Percentiles rank a stretch among this genome's conserved stretches.
These are phyloP conservation scores for Helleia helle DNA, from an alignment of 2,888 invertebrate genomes.

Conservation along the genomic window DNA sequence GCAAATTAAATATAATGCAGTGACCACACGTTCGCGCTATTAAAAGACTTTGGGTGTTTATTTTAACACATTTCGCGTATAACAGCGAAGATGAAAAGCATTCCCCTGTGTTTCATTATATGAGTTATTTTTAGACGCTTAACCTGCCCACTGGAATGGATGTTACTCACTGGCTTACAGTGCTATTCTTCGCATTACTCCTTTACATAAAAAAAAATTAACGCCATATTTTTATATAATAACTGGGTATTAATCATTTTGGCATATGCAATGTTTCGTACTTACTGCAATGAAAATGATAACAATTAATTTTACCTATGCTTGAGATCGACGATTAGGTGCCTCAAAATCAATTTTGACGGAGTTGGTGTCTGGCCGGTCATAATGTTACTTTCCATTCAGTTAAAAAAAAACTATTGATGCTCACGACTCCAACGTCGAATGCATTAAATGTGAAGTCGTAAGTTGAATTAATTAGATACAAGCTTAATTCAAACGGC, in stretches of 20 bases:
- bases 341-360: conserved; percentile 59
- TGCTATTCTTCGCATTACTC: conserved; percentile 53
- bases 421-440: conserved; percentile 51
- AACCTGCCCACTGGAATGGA: conserved; percentile 62
- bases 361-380: conserved; percentile 40
- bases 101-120: conserved; percentile 72
- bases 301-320: conserved; percentile 45
- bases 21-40: conserved; percentile 63
- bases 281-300: conserved; percentile 42
- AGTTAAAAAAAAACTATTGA: conserved; percentile 39
- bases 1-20: conserved; percentile 59
- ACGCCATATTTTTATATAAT: not conserved
- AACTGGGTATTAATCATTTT: conserved; percentile 33
- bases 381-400: conserved; percentile 56
- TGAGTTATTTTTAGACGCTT: conserved; percentile 67
- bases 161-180: conserved; percentile 59
- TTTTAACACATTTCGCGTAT: conserved; percentile 71
- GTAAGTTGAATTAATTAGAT: conserved; percentile 50
- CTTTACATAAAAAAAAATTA: conserved; percentile 21
- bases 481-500: conserved; percentile 29
- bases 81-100: conserved; percentile 71
- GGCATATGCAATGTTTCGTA: conserved; percentile 31
- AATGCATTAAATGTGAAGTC: conserved; percentile 52
- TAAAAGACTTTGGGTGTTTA: conserved; percentile 68
- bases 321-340: conserved; percentile 48